Percentiles rank a stretch among this genome's conserved stretches.
Conservation (phyloP, 1,140 invertebrate genomes). For the Drosophila parvula region DNA sequence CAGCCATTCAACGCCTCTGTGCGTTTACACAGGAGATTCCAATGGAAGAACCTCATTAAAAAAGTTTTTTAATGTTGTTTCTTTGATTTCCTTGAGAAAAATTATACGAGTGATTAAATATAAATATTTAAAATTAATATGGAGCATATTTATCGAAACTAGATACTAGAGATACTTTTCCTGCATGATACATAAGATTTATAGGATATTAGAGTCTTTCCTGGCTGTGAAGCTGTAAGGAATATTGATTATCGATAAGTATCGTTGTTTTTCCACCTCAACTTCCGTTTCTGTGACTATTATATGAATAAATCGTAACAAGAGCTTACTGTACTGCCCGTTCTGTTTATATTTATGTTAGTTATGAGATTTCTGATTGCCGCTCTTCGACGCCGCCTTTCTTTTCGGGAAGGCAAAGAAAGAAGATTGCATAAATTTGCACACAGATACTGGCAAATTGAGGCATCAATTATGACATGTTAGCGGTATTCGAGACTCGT, state of each 20-base stretch:
- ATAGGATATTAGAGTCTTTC: background rate
- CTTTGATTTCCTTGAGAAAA: background rate
- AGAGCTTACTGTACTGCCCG: background rate
- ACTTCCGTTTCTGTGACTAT: background rate
- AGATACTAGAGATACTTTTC: background rate
- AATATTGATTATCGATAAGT: background rate
- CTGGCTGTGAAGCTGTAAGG: background rate
- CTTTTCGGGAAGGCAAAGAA: slow-evolving; percentile 16
- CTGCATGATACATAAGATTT: background rate
- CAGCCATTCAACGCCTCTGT: background rate
- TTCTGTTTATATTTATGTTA: slow-evolving; percentile 30
- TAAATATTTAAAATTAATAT: too few species aligned
- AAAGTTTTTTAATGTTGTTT: background rate
- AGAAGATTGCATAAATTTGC: slow-evolving; percentile 71
- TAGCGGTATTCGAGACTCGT: slow-evolving; percentile 25
- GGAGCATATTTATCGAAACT: background rate
- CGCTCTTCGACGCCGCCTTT: slow-evolving; percentile 4
- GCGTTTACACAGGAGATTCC: background rate
- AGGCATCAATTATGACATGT: slow-evolving; percentile 58
- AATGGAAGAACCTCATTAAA: slow-evolving; percentile 2
- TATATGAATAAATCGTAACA: background rate
- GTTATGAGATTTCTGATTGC: slow-evolving; percentile 13
- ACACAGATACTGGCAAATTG: slow-evolving; percentile 16
- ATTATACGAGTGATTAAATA: too few species aligned
- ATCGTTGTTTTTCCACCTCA: background rate